Evolutionary conservation across 2,113 vertebrate genomes (phyloP).

Genomic region (Macaca nemestrina): DNA sequence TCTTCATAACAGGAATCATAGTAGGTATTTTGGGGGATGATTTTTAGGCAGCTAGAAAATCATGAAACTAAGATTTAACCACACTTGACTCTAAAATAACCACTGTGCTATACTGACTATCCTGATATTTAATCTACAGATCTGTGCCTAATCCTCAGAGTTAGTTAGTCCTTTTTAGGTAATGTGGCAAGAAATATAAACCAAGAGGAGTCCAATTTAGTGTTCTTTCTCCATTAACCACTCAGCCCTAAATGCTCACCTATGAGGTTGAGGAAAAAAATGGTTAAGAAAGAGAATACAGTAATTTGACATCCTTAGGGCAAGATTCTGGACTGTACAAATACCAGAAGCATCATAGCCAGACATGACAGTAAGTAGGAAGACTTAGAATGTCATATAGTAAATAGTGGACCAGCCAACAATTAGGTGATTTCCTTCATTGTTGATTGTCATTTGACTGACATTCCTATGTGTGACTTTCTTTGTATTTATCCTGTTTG

Average conservation of each 20-base stretch:
- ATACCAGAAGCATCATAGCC: neutral
- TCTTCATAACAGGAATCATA: neutral
- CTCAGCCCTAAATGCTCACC: neutral
- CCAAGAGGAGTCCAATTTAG: conserved; percentile 46
- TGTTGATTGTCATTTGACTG: neutral
- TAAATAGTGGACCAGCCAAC: conserved; percentile 46
- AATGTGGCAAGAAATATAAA: conserved; percentile 66
- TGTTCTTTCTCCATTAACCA: conserved; percentile 49
- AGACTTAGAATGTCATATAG: conserved; percentile 42
- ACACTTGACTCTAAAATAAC: neutral
- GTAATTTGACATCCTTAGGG: conserved; percentile 61
- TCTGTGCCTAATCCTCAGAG: neutral
- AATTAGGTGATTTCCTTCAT: conserved; percentile 62
- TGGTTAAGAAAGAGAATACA: neutral
- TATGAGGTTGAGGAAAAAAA: neutral
- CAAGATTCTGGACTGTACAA: conserved; percentile 63
- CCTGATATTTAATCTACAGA: neutral
- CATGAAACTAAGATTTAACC: neutral
- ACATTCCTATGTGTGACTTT: rapidly evolving
- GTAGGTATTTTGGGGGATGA: neutral
- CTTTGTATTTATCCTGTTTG: neutral
- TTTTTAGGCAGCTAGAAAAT: neutral
- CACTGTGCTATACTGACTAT: neutral
- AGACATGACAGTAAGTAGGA: conserved; percentile 72
- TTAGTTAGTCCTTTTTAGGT: conserved; percentile 38